phyloP scores from a whole-genome alignment of 1,140 invertebrate species.

The Drosophila malerkotliana region DNA sequence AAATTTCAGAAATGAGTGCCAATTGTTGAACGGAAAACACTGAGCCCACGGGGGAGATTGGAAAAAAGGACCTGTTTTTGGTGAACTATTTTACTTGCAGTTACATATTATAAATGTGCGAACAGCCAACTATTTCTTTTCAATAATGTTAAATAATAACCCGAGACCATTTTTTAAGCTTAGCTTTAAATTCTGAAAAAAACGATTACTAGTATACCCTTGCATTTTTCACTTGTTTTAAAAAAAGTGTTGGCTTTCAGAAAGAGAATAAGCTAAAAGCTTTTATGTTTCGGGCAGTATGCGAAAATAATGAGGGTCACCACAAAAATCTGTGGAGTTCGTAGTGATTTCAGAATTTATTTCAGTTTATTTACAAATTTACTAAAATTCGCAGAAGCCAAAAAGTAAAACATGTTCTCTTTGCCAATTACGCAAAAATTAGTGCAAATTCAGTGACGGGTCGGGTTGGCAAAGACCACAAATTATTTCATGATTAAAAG shows the following conservation, averaged over 20 bases:
- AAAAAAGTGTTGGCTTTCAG: not conserved
- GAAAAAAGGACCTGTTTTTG: no score
- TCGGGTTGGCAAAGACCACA: not conserved
- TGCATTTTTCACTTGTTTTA: not conserved
- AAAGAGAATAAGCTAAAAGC: not conserved
- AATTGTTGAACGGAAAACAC: conserved; percentile 25
- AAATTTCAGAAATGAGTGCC: conserved; percentile 63
- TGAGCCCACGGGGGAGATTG: not conserved
- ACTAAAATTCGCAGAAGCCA: not conserved
- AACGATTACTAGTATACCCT: not conserved
- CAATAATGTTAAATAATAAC: no score
- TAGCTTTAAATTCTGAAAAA: not conserved
- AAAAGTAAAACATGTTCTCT: not conserved
- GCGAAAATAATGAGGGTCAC: no score
- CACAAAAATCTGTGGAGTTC: not conserved
- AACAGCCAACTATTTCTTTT: no score
- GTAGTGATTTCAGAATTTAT: not conserved
- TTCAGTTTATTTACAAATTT: not conserved
- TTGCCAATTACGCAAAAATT: not conserved
- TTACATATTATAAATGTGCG: not conserved
- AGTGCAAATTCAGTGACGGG: not conserved
- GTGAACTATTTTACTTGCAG: not conserved
- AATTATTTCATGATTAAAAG: not conserved
- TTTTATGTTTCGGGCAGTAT: not conserved
- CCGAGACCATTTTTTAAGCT: no score